phyloP scores from a whole-genome alignment of 2,888 invertebrate species.

The Trisateles emortualis region DNA sequence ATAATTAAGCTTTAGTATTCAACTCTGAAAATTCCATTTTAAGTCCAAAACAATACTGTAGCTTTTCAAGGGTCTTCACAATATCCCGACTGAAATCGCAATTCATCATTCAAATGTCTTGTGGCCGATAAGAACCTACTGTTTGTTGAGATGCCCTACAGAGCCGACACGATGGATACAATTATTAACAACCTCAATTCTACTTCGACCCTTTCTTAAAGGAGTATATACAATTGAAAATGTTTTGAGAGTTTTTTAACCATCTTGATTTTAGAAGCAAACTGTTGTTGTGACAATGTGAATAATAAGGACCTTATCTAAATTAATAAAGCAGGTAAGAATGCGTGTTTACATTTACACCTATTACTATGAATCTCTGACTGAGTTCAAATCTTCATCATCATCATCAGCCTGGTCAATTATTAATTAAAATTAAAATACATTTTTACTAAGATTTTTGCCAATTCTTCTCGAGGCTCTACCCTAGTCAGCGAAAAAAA shows the following conservation, averaged over 20 bases:
- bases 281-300: too few relatives aligned
- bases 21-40: not conserved
- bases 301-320: too few relatives aligned
- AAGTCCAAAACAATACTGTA: not conserved
- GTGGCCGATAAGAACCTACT: conserved; percentile 34
- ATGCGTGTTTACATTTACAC: too few relatives aligned
- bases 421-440: too few relatives aligned
- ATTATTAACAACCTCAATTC: conserved; percentile 39
- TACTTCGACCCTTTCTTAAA: conserved; percentile 30
- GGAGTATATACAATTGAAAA: conserved; percentile 34
- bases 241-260: not conserved
- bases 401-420: too few relatives aligned
- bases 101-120: conserved; percentile 47
- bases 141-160: conserved; percentile 23
- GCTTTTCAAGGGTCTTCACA: conserved; percentile 3
- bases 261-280: too few relatives aligned
- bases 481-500: too few relatives aligned
- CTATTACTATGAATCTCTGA: too few relatives aligned
- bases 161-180: conserved; percentile 25
- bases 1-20: not conserved
- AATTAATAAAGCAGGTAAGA: too few relatives aligned
- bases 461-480: too few relatives aligned
- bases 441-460: too few relatives aligned
- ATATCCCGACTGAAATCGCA: conserved; percentile 22
- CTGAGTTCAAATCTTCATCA: too few relatives aligned